Base-by-base conservation (phyloP, 2,797 vertebrate genomes). In the Nothura maculosa region DNA sequence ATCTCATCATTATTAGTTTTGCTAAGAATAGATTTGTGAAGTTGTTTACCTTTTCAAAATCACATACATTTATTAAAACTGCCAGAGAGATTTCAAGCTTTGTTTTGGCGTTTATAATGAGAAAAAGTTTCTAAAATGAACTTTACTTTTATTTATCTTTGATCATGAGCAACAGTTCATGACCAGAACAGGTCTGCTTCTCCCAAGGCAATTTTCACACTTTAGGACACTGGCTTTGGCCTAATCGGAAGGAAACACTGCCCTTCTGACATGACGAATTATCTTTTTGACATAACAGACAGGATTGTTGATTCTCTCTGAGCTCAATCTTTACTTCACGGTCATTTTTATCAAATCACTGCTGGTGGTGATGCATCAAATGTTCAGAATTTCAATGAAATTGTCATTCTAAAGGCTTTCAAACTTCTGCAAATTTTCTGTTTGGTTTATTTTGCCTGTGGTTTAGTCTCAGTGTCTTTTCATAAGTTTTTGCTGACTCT, bases 321-420 rank as follows among this genome's bases (percentile, higher is more conserved):
- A 94, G 87, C 22, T 91, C 82, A 84, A 43, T 54, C 58, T 89
- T 82, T 87, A 85, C 58, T 91, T 89, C 81, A 87, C 43, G 34
- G 5, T 40, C 58, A 62, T 79, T 95, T 91, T 83, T 73, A 93
- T 76, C 70, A 87, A 70, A 76, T 57, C 67, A 66, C 42, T 63
- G 58, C 50, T 81, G 38, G 30, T 66, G 60, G 74, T 9, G 0
- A 92, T 83, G 68, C 2, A 91, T 69, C 66, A 94, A 67, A 69
- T 48, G 28, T 43, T 88, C 61, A 60, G 38, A 81, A 91, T 91
- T 85, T 63, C 80, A 85, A 81, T 34, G 27, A 83, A 93, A 83
- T 54, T 84, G 27, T 48, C 60, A 74, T 69, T 84, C 58, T 12
- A 78, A 63, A 73, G 52, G 47, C 50, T 81, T 87, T n/a, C 74